Conservation (phyloP, 2,797 vertebrate genomes). For the Oreortyx pictus region DNA sequence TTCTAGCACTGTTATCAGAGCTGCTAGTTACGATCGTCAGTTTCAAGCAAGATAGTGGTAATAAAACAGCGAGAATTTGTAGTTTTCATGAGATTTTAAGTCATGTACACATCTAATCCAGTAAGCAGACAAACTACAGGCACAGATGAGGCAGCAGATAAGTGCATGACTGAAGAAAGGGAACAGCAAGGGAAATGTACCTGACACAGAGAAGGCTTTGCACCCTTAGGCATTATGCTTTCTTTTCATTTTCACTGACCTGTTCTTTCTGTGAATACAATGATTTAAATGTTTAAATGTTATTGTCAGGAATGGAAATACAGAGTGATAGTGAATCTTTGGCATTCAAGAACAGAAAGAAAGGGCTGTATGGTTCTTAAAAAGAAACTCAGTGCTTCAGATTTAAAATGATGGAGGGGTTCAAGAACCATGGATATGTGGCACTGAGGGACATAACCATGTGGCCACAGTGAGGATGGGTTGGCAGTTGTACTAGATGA, state of each 20-base stretch:
- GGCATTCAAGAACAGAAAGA: neutral
- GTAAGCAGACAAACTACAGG: neutral
- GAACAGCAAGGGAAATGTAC: fast-evolving
- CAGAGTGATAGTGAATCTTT: neutral
- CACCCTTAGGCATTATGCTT: neutral
- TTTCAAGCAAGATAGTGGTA: neutral
- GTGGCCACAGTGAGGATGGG: too few relatives aligned
- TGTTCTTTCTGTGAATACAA: neutral
- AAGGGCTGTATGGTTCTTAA: neutral
- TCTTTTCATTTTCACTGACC: neutral
- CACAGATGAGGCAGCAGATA: neutral
- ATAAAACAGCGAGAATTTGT: neutral
- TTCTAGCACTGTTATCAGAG: neutral
- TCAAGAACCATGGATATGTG: too few relatives aligned
- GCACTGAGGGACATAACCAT: too few relatives aligned
- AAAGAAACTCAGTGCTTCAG: neutral
- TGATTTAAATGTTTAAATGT: neutral
- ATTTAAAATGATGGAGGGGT: neutral
- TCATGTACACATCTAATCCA: neutral
- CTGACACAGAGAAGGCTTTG: neutral
- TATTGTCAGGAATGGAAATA: neutral
- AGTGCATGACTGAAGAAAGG: fast-evolving
- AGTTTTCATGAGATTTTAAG: neutral
- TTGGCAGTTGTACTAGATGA: too few relatives aligned
- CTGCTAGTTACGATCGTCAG: neutral